These are phyloP conservation scores for Pteronotus mesoamericanus DNA, from an alignment of 2,797 vertebrate species.

Conservation along the genomic window DNA sequence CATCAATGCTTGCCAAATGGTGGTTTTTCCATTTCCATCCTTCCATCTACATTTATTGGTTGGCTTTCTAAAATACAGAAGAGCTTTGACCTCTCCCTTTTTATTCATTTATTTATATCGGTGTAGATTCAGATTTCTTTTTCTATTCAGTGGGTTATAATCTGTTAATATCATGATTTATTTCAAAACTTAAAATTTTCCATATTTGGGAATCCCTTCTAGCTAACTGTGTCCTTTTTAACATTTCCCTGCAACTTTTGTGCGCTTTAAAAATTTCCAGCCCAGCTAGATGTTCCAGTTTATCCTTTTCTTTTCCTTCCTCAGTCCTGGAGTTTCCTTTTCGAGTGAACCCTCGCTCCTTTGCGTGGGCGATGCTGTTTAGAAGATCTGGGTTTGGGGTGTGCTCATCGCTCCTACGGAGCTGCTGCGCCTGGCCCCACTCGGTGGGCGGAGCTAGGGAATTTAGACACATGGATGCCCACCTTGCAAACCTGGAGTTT, in stretches of 20 bases:
- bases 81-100: neutral
- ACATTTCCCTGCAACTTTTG: neutral
- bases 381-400: neutral
- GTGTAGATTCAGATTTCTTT: neutral
- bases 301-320: neutral
- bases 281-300: neutral
- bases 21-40: neutral
- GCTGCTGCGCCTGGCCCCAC: neutral
- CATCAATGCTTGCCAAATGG: neutral
- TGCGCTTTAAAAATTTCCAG: neutral
- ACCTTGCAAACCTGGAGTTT: neutral
- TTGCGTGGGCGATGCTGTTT: neutral
- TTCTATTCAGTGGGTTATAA: neutral
- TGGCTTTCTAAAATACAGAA: slow-evolving; percentile 1
- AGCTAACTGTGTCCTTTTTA: neutral
- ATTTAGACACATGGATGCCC: neutral
- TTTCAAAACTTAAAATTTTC: neutral
- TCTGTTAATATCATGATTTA: neutral
- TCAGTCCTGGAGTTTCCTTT: neutral
- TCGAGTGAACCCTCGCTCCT: neutral
- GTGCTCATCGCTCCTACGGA: neutral
- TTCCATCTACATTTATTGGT: neutral
- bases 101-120: neutral
- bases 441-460: neutral
- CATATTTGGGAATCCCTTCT: neutral